A percentile compares a stretch with the other conserved stretches of the same genome.
Conservation (phyloP, 2,797 vertebrate genomes). For the Alectoris magna region DNA sequence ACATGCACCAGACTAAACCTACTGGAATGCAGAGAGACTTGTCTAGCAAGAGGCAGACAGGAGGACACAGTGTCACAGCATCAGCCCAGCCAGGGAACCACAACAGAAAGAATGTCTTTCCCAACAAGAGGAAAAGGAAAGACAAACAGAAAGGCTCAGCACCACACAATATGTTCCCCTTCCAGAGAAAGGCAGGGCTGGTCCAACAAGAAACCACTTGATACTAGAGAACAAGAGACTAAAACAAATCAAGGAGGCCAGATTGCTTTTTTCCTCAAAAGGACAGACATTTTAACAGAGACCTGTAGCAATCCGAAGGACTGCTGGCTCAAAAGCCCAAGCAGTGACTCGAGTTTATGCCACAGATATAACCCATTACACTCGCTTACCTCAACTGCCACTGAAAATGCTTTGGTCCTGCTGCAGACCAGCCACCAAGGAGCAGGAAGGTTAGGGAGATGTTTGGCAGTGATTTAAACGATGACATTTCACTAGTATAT, state of each 20-base stretch:
- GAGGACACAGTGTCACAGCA: constrained; percentile 48
- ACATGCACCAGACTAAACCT: constrained; percentile 46
- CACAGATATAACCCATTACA: background rate
- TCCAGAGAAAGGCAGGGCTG: background rate
- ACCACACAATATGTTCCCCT: background rate
- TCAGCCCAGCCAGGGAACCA: constrained; percentile 40
- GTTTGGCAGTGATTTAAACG: background rate
- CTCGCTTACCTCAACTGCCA: background rate
- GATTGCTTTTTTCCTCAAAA: background rate
- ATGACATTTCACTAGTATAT: background rate
- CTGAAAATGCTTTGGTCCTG: constrained; percentile 5
- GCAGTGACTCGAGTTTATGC: background rate
- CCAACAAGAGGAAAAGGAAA: constrained; percentile 27
- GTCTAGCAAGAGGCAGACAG: constrained; percentile 38
- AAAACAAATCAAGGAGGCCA: background rate
- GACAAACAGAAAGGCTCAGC: constrained; percentile 41
- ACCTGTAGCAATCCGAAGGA: background rate
- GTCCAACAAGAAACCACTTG: background rate
- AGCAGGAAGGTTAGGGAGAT: background rate
- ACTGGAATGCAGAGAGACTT: constrained; percentile 54
- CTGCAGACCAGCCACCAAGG: background rate
- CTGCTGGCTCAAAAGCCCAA: background rate
- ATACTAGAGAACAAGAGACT: background rate
- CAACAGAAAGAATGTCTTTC: constrained; percentile 52
- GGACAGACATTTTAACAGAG: background rate